phyloP scores from a whole-genome alignment of 2,888 invertebrate species.

The Theodoxus fluviatilis region DNA sequence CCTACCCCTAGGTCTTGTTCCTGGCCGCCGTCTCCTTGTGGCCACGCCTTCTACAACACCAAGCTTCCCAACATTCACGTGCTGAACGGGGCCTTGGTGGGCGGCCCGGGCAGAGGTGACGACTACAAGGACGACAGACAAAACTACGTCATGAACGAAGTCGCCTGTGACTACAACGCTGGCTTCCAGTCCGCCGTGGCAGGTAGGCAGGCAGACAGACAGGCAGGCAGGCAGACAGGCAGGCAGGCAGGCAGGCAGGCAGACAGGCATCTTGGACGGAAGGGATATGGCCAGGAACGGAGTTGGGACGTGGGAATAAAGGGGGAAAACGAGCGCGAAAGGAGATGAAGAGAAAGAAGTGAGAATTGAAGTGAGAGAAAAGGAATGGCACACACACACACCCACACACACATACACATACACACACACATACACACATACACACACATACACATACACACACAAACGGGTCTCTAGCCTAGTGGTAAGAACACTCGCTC shows the following conservation, averaged over 20 bases:
- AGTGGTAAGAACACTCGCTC: too few species aligned
- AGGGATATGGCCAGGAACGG: too few species aligned
- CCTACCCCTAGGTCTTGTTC: slow-evolving; percentile 55
- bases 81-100: slow-evolving; percentile 57
- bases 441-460: too few species aligned
- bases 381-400: too few species aligned
- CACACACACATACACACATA: too few species aligned
- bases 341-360: too few species aligned
- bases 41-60: slow-evolving; percentile 26
- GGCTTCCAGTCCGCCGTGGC: slow-evolving; percentile 59
- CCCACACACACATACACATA: too few species aligned
- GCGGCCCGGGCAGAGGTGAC: slow-evolving; percentile 53
- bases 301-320: too few species aligned
- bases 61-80: slow-evolving; percentile 49
- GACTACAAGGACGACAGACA: slow-evolving; percentile 48
- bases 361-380: too few species aligned
- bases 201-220: slow-evolving; percentile 38
- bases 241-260: background rate
- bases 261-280: too few species aligned
- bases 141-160: slow-evolving; percentile 54
- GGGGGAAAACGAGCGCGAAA: too few species aligned
- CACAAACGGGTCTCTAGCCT: too few species aligned
- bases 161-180: slow-evolving; percentile 58
- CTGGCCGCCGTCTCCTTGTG: slow-evolving; percentile 43
- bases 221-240: background rate